Base-by-base conservation (phyloP, 2,113 vertebrate species). In the Raja brachyura region DNA sequence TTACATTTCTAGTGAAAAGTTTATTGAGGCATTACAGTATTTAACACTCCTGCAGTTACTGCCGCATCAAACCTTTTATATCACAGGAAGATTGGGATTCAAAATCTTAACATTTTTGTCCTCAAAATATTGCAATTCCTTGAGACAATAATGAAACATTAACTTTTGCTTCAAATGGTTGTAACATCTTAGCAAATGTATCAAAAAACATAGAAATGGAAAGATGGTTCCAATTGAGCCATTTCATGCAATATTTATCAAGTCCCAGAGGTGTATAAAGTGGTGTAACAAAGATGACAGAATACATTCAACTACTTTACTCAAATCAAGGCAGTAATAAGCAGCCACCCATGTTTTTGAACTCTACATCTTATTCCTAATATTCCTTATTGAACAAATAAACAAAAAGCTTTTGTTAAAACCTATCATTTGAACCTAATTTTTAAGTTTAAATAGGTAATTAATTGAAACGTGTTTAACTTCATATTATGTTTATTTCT, bases 231-330 rank as follows among this genome's bases (percentile, higher is more conserved):
- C 63, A 90, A 68, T 66, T 90, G 86, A 68, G 61, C 88, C 20
- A 70, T 90, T 90, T 39, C 31, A 90, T 90, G n/a, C 66, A 90
- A 90, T 90, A 90, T 90, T 90, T 31, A 90, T 90, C 6, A 66
- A 90, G 63, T 90, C 88, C 88, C 63, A 90, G 63, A 25, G 2
- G 63, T 68, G 88, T 63, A 90, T 70, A 70, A 90, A 90, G 88
- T 90, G 22, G 88, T 90, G 63, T 70, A 70, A 70, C 22, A 31
- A 70, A 90, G 88, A 68, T 68, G 63, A 48, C 88, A 90, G 88
- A 70, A 68, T 16, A 70, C 28, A 68, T 90, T 48, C 63, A 70
- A 63, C 88, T 18, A 90, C 88, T 90, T 90, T 63, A 66, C 66
- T 90, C 88, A 90, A 90, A 90, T 90, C 31, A 90, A 90, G 31